phyloP scores from a whole-genome alignment of 1,140 invertebrate species.

The Harpegnathos saltator region DNA sequence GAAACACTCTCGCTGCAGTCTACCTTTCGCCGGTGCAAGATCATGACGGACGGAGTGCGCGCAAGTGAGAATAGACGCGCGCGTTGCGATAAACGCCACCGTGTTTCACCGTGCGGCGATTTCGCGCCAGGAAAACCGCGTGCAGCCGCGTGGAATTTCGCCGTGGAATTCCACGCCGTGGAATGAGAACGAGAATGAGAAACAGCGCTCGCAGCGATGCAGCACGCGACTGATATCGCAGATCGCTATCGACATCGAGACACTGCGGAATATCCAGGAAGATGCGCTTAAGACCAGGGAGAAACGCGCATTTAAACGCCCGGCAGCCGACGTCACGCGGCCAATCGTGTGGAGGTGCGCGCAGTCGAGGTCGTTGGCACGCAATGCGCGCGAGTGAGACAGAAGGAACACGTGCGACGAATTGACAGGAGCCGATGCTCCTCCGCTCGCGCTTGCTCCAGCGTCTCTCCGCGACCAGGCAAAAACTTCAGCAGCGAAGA shows the following conservation, averaged over 20 bases:
- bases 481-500: neutral
- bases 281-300: too few relatives aligned
- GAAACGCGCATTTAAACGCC: neutral
- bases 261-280: neutral
- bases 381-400: neutral
- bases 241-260: neutral
- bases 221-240: too few relatives aligned
- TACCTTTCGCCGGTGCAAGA: constrained; percentile 29
- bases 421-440: neutral
- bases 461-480: neutral
- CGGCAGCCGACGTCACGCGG: neutral
- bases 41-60: neutral
- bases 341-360: neutral
- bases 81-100: neutral
- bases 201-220: too few relatives aligned
- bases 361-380: too few relatives aligned
- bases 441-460: neutral
- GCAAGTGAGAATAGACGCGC: neutral
- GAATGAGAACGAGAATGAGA: too few relatives aligned
- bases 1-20: constrained; percentile 65
- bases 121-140: neutral
- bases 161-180: too few relatives aligned
- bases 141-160: too few relatives aligned
- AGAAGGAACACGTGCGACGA: constrained; percentile 26
- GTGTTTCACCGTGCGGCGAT: neutral